Percentiles rank a stretch among this genome's conserved stretches.
phyloP scores from a whole-genome alignment of 2,888 invertebrate species.

The Xestia xanthographa region DNA sequence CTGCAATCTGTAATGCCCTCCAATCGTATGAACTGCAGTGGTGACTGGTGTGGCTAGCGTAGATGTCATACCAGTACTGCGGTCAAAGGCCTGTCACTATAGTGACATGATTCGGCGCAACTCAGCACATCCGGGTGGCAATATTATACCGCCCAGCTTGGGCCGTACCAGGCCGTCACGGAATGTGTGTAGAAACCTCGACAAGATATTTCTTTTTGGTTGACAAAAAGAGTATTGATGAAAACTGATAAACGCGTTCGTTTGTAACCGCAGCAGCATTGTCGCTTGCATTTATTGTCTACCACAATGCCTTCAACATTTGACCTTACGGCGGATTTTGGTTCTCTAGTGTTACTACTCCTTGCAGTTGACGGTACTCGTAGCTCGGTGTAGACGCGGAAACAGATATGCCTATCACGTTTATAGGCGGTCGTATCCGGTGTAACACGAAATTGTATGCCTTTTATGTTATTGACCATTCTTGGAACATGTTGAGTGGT shows the following conservation, averaged over 20 bases:
- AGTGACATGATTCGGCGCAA: background rate
- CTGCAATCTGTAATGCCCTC: background rate
- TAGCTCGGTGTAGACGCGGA: conserved; percentile 42
- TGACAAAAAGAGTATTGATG: background rate
- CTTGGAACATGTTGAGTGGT: conserved; percentile 31
- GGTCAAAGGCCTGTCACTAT: background rate
- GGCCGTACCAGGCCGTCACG: background rate
- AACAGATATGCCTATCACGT: conserved; percentile 49
- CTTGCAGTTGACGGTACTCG: conserved; percentile 20
- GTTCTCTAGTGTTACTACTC: background rate
- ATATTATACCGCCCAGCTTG: background rate
- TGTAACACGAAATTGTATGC: conserved; percentile 35
- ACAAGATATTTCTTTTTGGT: background rate
- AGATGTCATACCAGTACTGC: background rate
- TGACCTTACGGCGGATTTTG: background rate
- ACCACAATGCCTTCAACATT: background rate
- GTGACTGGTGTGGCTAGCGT: background rate
- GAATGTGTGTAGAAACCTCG: background rate
- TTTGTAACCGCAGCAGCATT: background rate
- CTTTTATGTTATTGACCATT: conserved; percentile 43
- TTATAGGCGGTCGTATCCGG: conserved; percentile 55
- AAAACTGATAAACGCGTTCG: background rate
- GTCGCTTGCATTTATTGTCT: background rate
- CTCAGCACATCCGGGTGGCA: background rate
- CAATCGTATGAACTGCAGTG: background rate